These are phyloP conservation scores for Onychostoma macrolepis DNA, from an alignment of 2,113 vertebrate genomes.

Conservation along the genomic window DNA sequence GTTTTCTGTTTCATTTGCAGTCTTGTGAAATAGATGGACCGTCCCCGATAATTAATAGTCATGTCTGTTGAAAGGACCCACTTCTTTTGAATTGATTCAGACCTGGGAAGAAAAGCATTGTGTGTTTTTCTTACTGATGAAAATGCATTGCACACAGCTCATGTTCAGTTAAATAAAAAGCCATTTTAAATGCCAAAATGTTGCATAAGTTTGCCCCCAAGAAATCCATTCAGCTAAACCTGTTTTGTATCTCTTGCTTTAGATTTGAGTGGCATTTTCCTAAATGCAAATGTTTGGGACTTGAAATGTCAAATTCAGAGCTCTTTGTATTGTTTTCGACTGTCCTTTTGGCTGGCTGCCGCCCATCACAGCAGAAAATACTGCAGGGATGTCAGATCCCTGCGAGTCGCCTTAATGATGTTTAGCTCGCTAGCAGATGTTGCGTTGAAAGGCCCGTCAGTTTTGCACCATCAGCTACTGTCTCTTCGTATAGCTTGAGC, in stretches of 20 bases:
- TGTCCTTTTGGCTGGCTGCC: conserved; percentile 13
- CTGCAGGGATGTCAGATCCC: conserved; percentile 29
- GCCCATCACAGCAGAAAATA: not conserved
- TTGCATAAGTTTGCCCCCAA: not conserved
- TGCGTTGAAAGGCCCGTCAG: conserved; percentile 39
- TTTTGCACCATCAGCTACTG: conserved; percentile 32
- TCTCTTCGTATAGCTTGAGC: conserved; percentile 31
- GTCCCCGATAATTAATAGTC: conserved; percentile 72
- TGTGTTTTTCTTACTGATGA: not conserved
- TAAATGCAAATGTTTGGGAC: conserved; percentile 27
- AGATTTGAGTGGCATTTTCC: conserved; percentile 12
- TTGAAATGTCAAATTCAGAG: conserved; percentile 26
- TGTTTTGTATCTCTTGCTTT: conserved; percentile 11
- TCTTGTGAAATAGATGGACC: conserved; percentile 67
- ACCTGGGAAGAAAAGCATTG: not conserved
- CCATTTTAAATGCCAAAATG: conserved; percentile 12
- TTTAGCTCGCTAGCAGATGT: conserved; percentile 44
- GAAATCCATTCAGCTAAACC: conserved; percentile 7
- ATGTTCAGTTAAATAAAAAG: conserved; percentile 22
- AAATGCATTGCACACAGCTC: not conserved
- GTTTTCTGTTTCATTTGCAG: conserved; percentile 76
- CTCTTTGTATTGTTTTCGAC: not conserved
- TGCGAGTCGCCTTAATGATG: conserved; percentile 34
- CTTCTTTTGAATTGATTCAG: conserved; percentile 72
- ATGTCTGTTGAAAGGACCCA: conserved; percentile 67